Evolutionary conservation across 1,140 invertebrate genomes (phyloP).

Genomic region (Lasioglossum baleicum): DNA sequence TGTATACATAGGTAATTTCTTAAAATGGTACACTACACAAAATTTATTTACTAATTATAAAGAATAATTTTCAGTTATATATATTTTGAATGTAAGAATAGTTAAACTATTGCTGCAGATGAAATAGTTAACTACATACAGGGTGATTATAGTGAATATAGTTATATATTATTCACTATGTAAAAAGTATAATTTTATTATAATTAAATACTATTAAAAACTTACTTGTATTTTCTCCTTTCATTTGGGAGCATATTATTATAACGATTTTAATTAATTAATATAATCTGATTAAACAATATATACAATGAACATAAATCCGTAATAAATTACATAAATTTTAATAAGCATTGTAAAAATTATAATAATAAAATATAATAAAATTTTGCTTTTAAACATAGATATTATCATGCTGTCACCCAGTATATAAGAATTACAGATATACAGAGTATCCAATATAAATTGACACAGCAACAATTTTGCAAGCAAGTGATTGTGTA

Average conservation of each 20-base stretch:
- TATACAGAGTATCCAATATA: not conserved
- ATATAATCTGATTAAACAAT: too few species aligned
- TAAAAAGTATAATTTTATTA: too few species aligned
- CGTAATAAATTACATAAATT: too few species aligned
- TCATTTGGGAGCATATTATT: too few species aligned
- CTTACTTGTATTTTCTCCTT: too few species aligned
- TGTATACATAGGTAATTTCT: not conserved
- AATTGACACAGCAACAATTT: too few species aligned
- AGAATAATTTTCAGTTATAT: conserved; percentile 10
- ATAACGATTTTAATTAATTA: too few species aligned
- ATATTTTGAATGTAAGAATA: conserved; percentile 22
- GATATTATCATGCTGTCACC: conserved; percentile 32
- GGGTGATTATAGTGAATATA: too few species aligned
- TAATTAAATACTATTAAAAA: too few species aligned
- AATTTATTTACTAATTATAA: not conserved
- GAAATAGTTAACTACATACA: too few species aligned
- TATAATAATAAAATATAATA: conserved; percentile 15
- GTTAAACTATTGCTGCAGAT: not conserved
- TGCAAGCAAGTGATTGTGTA: too few species aligned
- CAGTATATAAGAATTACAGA: conserved; percentile 21
- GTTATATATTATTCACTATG: too few species aligned
- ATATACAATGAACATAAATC: not conserved
- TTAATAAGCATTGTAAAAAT: not conserved
- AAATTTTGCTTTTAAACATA: conserved; percentile 1
- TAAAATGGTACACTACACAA: not conserved